Percentiles rank a stretch among this genome's conserved stretches.
These are phyloP conservation scores for Dolichomitus sp. DNA, from an alignment of 2,888 invertebrate species.

Conservation along the genomic window DNA sequence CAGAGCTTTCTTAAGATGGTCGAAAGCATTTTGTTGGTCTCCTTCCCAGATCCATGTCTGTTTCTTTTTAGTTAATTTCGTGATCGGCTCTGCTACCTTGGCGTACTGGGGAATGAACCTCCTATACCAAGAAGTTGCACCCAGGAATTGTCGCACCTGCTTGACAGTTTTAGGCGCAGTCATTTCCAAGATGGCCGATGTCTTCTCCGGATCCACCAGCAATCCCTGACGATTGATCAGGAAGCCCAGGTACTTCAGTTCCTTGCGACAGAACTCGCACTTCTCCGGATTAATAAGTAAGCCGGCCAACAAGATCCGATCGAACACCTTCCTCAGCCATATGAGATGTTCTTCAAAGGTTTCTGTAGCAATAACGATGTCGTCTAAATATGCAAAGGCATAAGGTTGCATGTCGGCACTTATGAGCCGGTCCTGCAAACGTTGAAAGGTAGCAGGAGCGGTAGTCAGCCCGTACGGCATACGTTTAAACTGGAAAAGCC, in stretches of 20 bases:
- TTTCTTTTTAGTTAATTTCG: conserved; percentile 60
- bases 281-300: conserved; percentile 52
- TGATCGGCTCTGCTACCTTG: conserved; percentile 62
- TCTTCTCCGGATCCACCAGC: conserved; percentile 6
- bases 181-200: conserved; percentile 22
- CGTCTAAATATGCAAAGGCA: conserved; percentile 60
- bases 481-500: conserved; percentile 52
- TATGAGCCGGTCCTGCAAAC: conserved; percentile 55
- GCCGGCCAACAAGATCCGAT: conserved; percentile 14
- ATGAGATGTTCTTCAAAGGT: conserved; percentile 59
- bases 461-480: conserved; percentile 64
- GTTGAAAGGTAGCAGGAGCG: conserved; percentile 66
- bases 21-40: not conserved
- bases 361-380: conserved; percentile 57
- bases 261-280: conserved; percentile 53
- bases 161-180: conserved; percentile 34
- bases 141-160: conserved; percentile 72
- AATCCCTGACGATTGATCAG: conserved; percentile 25
- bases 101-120: conserved; percentile 68
- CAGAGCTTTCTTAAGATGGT: not conserved
- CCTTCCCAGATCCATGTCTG: conserved; percentile 26
- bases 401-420: conserved; percentile 54
- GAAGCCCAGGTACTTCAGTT: conserved; percentile 54
- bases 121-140: conserved; percentile 74
- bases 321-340: conserved; percentile 27